Evolutionary conservation across 2,797 vertebrate species (phyloP).

Genomic region (Neomorphus geoffroyi): DNA sequence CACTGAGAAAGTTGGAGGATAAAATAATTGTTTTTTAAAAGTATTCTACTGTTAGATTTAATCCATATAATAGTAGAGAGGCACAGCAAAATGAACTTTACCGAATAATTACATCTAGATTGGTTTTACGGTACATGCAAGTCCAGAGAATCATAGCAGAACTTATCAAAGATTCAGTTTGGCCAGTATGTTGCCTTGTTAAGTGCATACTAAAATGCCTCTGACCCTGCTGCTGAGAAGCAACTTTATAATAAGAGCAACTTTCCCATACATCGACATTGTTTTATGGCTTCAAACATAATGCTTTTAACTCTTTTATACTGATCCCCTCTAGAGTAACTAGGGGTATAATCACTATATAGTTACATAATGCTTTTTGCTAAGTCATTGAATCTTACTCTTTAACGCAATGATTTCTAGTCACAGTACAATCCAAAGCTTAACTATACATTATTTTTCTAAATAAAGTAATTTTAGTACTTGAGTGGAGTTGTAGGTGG

Average conservation of each 20-base stretch:
- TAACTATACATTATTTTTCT: background rate
- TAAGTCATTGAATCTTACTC: background rate
- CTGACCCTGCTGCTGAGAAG: background rate
- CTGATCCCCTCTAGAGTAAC: background rate
- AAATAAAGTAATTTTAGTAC: background rate
- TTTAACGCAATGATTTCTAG: background rate
- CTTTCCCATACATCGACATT: background rate
- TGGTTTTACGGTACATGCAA: background rate
- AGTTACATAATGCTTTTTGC: background rate
- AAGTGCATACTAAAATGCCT: background rate
- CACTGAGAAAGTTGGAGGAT: slow-evolving; percentile 79
- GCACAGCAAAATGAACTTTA: background rate
- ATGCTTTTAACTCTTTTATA: background rate
- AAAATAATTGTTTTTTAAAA: background rate
- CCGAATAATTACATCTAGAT: background rate
- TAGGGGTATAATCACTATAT: background rate
- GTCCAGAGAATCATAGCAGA: background rate
- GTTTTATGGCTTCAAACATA: background rate
- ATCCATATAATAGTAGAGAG: background rate
- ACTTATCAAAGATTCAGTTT: background rate
- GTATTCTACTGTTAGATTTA: background rate
- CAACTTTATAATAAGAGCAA: background rate
- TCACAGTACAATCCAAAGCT: background rate
- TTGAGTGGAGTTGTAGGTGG: background rate
- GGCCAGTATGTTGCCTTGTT: background rate